phyloP scores from a whole-genome alignment of 1,140 invertebrate species.

The Apolygus lucorum region DNA sequence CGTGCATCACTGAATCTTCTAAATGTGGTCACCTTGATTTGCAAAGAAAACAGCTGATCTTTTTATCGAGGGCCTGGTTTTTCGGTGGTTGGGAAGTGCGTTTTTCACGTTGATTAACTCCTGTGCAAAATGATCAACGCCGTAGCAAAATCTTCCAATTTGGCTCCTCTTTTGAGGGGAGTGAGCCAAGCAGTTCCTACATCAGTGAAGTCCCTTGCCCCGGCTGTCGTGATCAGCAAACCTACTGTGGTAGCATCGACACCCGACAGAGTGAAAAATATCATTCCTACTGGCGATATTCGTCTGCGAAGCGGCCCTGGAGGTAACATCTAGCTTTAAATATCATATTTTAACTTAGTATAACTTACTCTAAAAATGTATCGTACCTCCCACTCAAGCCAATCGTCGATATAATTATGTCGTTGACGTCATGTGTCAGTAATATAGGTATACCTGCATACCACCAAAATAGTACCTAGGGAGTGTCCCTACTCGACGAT shows the following conservation, averaged over 20 bases:
- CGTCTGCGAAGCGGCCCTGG: constrained; percentile 46
- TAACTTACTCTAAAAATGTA: too few species aligned
- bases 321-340: constrained; percentile 45
- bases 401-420: too few species aligned
- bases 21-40: background rate
- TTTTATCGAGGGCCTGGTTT: background rate
- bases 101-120: constrained; percentile 14
- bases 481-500: too few species aligned
- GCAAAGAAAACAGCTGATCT: background rate
- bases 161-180: constrained; percentile 51
- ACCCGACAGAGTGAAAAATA: constrained; percentile 41
- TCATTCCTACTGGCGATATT: constrained; percentile 45
- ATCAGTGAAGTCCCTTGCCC: constrained; percentile 45
- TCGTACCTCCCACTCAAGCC: too few species aligned
- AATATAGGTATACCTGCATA: too few species aligned
- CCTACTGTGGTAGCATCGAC: constrained; percentile 35
- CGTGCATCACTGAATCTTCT: background rate
- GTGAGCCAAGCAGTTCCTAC: constrained; percentile 46
- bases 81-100: background rate
- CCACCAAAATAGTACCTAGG: too few species aligned
- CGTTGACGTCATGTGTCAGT: too few species aligned
- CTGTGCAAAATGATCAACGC: constrained; percentile 47
- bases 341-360: too few species aligned
- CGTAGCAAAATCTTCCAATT: constrained; percentile 50
- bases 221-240: constrained; percentile 40